Evolutionary conservation across 1,140 invertebrate genomes (phyloP).

Genomic region (Cepaea nemoralis): DNA sequence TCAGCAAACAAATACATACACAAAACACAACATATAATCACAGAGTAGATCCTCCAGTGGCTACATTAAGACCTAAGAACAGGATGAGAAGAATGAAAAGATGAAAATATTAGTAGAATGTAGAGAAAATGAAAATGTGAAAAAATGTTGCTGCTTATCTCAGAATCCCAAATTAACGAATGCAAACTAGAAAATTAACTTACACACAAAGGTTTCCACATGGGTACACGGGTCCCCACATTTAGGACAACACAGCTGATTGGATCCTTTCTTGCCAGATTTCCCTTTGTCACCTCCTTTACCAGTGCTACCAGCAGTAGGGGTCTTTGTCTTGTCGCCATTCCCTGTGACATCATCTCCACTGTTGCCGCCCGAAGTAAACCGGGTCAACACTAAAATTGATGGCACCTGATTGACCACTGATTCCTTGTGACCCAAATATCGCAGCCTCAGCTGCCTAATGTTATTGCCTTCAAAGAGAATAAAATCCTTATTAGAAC

Average conservation of each 20-base stretch:
- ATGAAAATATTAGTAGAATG: too few relatives aligned
- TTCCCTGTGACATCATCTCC: conserved; percentile 26
- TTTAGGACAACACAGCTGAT: conserved; percentile 88
- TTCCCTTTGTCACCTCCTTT: conserved; percentile 49
- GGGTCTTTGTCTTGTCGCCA: conserved; percentile 45
- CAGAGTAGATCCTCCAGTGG: too few relatives aligned
- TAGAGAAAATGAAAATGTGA: too few relatives aligned
- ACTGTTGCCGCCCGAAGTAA: neutral
- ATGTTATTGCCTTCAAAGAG: neutral
- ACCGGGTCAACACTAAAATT: neutral
- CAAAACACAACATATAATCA: too few relatives aligned
- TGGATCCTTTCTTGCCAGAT: conserved; percentile 67
- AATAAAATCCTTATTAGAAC: too few relatives aligned
- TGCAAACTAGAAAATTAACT: conserved; percentile 71
- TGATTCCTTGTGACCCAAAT: neutral
- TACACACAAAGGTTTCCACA: conserved; percentile 95
- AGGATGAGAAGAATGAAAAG: too few relatives aligned
- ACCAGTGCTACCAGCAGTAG: conserved; percentile 24
- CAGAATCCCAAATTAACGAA: too few relatives aligned
- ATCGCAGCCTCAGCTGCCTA: neutral
- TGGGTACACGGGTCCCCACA: conserved; percentile 96
- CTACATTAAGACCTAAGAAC: too few relatives aligned
- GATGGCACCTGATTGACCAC: neutral
- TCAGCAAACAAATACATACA: too few relatives aligned
- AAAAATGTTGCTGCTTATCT: too few relatives aligned